Base-by-base conservation (phyloP, 2,113 vertebrate genomes). In the Odocoileus hemionus region DNA sequence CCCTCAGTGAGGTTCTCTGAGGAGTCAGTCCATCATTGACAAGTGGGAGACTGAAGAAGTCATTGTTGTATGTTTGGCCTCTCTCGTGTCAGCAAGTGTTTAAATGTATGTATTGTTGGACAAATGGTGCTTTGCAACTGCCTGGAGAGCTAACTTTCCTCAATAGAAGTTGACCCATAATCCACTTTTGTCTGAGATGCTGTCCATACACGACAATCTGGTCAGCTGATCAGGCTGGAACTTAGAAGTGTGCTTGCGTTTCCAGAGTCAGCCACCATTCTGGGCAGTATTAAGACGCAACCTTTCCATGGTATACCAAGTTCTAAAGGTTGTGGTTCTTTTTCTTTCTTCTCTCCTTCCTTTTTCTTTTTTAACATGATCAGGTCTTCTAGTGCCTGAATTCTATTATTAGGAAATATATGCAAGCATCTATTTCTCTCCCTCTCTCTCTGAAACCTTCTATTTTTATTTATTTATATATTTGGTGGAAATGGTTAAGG, bases 401-500 rank as follows among this genome's bases (percentile, higher is more conserved):
- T 89, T 85, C 19, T 86, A 45, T 84, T 93, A 54, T 67, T 79
- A 92, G 36, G 45, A 43, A 90, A 79, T 79, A 84, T 43, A 12
- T 82, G 21, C 33, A 50, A 2, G 23, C 33, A 52, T 91, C 43
- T 58, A 52, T 50, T 36, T 45, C 54, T 39, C 15, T 58, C 47
- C 13, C 15, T 58, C 26, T 26, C 11, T 52, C 55, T 83, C 50
- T 43, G n/a, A 93, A 92, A 76, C 39, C 30, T 55, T 91, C 64
- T 84, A 54, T 95, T 95, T 79, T 94, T 97, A 94, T 97, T 96
- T 97, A 95, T 97, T 96, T 98, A 47, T 64, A 15, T 94, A 61
- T 86, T 90, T 96, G 60, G 36, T 94, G 17, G 30, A 58, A 91
- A 83, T 64, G 50, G 30, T 54, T 92, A 80, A 84, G 33, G 57